A percentile compares a stretch with the other conserved stretches of the same genome.
phyloP scores from a whole-genome alignment of 2,113 vertebrate genomes.

The Heloderma charlesbogerti region DNA sequence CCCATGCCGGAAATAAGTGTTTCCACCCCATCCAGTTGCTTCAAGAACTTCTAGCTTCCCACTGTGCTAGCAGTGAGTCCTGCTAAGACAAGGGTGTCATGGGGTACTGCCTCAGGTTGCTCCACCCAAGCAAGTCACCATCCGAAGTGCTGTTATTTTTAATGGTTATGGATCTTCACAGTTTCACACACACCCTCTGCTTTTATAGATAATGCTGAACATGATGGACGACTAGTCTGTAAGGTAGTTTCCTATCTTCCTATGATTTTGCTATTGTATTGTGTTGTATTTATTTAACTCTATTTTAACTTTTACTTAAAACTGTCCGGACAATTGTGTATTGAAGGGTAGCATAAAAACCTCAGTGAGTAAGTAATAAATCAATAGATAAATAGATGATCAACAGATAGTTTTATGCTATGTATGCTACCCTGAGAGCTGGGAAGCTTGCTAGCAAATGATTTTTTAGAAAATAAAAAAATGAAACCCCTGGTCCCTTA shows the following conservation, averaged over 20 bases:
- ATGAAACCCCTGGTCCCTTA: neutral
- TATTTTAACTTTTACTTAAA: neutral
- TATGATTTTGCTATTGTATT: neutral
- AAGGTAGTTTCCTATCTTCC: neutral
- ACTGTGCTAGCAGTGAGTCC: too few species aligned
- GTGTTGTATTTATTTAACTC: neutral
- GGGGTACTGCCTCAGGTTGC: too few species aligned
- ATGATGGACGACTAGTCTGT: neutral
- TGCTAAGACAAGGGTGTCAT: too few species aligned
- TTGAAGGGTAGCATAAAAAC: neutral
- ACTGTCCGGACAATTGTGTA: neutral
- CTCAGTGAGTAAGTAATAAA: neutral
- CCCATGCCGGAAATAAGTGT: too few species aligned
- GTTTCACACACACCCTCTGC: too few species aligned
- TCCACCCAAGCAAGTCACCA: too few species aligned
- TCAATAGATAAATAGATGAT: neutral
- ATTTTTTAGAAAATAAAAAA: neutral
- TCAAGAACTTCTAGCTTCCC: too few species aligned
- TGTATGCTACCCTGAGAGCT: neutral
- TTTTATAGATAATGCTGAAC: too few species aligned
- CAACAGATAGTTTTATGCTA: neutral
- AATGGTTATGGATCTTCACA: too few species aligned
- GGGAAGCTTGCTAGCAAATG: neutral
- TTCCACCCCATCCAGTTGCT: too few species aligned
- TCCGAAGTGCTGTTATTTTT: too few species aligned